Evolutionary conservation across 2,888 invertebrate species (phyloP), one percentile per base, ranked within the genome.

Genomic region (Nomada hirtipes): DNA sequence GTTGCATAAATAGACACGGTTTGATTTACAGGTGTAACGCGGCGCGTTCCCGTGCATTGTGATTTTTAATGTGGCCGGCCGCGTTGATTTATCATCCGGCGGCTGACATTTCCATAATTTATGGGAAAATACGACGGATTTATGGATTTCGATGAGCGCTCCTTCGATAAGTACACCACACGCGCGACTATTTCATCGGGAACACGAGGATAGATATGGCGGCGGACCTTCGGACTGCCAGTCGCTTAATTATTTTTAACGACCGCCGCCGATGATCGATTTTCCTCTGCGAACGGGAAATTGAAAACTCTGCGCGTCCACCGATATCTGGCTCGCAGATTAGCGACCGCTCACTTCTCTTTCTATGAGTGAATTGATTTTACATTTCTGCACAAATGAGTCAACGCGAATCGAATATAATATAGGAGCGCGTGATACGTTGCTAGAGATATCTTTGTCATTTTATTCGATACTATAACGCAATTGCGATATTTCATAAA

Each of bases 1-100:
- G 74, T 87, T 87, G 79, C 81, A 85, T 82, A 87, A 87, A 83
- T 78, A 76, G 76, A 75, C 76, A 69, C 67, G 76, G 85, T 89
- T 89, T 89, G 88, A 91, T 90, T 91, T 91, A 87, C 83, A 80
- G 84, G 83, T 77, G 81, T 81, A 89, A 85, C 88, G 84, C 79
- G 82, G 79, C 87, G 79, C 76, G 77, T 80, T 86, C 83, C 74
- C 83, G 76, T 65, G 88, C 84, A 86, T 86, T 86, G 86, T 76
- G 82, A 81, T 87, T 86, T 88, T 86, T 83, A 87, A 86, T 79
- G 80, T 76, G 78, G 61, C 78, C 80, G 61, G 61, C 23, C 72
- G 74, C 83, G 86, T 88, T 85, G 88, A 88, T 88, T 88, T 88
- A 88, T 77, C 73, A 67, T 70, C 26, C 59, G 59, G 68, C 65